Evolutionary conservation across 2,797 vertebrate genomes (phyloP), one percentile per base, ranked within the genome.

Genomic region (Cetoscarus ocellatus): DNA sequence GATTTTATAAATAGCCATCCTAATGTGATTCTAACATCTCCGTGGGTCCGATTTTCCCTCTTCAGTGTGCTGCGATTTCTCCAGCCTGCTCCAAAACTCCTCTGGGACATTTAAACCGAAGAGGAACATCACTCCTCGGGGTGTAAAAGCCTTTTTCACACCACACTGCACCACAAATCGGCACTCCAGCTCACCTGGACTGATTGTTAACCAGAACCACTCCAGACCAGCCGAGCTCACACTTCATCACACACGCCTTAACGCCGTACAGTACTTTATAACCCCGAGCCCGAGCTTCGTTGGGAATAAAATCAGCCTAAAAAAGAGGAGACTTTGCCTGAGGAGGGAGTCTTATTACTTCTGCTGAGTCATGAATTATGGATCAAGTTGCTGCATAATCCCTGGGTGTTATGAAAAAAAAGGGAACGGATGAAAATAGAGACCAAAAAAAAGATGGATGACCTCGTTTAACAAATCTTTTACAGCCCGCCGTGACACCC

Each of bases 121-220:
- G 61, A 54, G 63, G 75, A 50, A 53, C 72, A 65, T 75, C 61
- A 43, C 47, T 75, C 79, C 77, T 71, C 77, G 69, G 82, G 75
- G 85, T 88, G 81, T 83, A 86, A 91, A 89, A 87, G 83, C 89
- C 80, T 83, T 86, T 92, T 91, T 92, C 88, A 88, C 89, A 91
- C 75, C 58, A 72, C 71, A 58, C 52, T 71, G 77, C 82, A 80
- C 91, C 88, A 71, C 86, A 92, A 91, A 92, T 83, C 85, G 84
- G 74, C 78, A 52, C 59, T 70, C 61, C 72, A 74, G 67, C 79
- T 54, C 36, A 5, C 53, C 71, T 72, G 73, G 80, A 80, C 61
- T 74, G 81, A 88, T 48, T 73, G 77, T 72, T 58, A 63, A 74
- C 68, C 77, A 67, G 38, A 56, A 0, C 34, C 63, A 35, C 70